Percentiles rank a stretch among this genome's conserved stretches.
phyloP scores from a whole-genome alignment of 2,113 vertebrate genomes.

The Pseudopodoces humilis region DNA sequence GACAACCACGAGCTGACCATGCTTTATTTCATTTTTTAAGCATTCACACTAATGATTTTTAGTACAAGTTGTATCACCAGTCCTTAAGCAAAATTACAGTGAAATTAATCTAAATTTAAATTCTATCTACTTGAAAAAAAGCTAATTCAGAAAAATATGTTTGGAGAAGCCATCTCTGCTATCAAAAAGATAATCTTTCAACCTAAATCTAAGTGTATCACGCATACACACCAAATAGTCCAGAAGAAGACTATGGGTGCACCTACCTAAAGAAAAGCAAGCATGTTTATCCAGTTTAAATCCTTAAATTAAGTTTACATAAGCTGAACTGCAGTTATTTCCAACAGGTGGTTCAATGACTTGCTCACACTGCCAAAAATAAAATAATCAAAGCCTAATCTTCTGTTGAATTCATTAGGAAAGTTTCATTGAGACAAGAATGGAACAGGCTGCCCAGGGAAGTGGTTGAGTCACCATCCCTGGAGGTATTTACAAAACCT shows the following conservation, averaged over 20 bases:
- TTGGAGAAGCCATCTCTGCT: background rate
- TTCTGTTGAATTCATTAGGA: background rate
- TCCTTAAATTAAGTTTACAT: slow-evolving; percentile 12
- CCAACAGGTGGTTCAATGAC: slow-evolving; percentile 26
- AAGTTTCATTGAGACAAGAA: background rate
- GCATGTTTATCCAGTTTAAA: background rate
- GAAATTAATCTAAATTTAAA: background rate
- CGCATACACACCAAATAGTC: background rate
- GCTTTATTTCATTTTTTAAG: background rate
- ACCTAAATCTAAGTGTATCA: background rate
- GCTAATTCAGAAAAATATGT: background rate
- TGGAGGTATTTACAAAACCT: background rate
- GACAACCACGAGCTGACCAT: background rate
- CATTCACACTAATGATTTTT: background rate
- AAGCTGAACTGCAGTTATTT: slow-evolving; percentile 34
- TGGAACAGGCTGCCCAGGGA: background rate
- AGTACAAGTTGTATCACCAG: background rate
- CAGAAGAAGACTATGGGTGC: background rate
- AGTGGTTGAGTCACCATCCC: background rate
- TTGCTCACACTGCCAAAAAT: background rate
- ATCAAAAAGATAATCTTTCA: background rate
- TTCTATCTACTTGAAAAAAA: background rate
- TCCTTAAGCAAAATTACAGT: background rate
- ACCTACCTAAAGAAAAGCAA: background rate
- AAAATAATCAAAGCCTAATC: slow-evolving; percentile 35